Percentiles rank a stretch among this genome's conserved stretches.
Evolutionary conservation across 2,888 invertebrate genomes (phyloP).

Genomic region (Acanthacorydalis orientalis): DNA sequence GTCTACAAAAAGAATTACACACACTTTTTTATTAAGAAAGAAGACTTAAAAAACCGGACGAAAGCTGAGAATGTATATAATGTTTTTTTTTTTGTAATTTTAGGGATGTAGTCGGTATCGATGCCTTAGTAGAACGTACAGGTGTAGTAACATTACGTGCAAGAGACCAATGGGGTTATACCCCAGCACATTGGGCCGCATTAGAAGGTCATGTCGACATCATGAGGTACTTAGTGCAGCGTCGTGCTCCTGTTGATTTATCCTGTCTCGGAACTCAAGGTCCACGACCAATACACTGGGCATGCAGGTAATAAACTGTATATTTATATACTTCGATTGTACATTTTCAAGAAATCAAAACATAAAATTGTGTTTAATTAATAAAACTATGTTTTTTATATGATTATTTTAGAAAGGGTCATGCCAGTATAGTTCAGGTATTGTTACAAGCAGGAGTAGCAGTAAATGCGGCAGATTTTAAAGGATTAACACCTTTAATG

Average conservation of each 20-base stretch:
- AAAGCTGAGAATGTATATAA: too few relatives aligned
- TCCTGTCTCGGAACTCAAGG: conserved; percentile 80
- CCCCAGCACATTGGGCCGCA: conserved; percentile 85
- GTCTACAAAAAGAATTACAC: too few relatives aligned
- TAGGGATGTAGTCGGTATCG: conserved; percentile 69
- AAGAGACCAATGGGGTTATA: conserved; percentile 83
- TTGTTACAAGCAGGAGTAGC: conserved; percentile 65
- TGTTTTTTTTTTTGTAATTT: too few relatives aligned
- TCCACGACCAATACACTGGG: conserved; percentile 86
- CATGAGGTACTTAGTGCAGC: conserved; percentile 71
- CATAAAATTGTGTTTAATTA: not conserved
- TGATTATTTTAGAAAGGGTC: conserved; percentile 50
- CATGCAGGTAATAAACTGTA: conserved; percentile 35
- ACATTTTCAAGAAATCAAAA: too few relatives aligned
- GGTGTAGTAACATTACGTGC: conserved; percentile 62
- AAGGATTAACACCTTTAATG: conserved; percentile 78
- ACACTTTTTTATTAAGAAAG: too few relatives aligned
- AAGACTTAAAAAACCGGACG: too few relatives aligned
- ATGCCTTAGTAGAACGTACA: conserved; percentile 65
- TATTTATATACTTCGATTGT: too few relatives aligned
- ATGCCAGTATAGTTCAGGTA: conserved; percentile 74
- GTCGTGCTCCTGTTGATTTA: conserved; percentile 68
- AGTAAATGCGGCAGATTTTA: conserved; percentile 80
- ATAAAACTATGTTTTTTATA: not conserved
- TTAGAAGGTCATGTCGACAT: conserved; percentile 81